Evolutionary conservation across 2,113 vertebrate species (phyloP).

Genomic region (Nanorana parkeri): DNA sequence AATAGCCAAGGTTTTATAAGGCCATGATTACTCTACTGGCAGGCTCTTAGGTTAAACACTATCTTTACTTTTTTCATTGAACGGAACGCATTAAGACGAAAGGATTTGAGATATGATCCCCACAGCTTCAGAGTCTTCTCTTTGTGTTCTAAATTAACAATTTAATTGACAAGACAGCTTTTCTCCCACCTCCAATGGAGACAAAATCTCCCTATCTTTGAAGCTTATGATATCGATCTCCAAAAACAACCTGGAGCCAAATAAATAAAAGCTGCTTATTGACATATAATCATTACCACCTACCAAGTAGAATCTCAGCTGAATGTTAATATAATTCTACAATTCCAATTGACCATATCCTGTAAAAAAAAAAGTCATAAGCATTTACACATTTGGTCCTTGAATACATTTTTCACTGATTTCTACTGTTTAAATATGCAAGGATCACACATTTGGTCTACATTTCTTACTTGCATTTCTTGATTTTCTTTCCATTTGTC

Average conservation of each 20-base stretch:
- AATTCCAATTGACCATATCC: not conserved
- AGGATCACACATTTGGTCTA: no score
- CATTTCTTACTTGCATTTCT: no score
- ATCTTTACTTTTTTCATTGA: slow-evolving; percentile 42
- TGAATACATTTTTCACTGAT: no score
- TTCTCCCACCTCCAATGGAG: slow-evolving; percentile 30
- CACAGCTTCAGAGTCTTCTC: slow-evolving; percentile 43
- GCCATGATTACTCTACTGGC: slow-evolving; percentile 38
- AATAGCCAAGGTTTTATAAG: slow-evolving; percentile 37
- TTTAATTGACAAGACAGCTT: slow-evolving; percentile 47
- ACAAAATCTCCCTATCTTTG: slow-evolving; percentile 37
- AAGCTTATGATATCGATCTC: slow-evolving; percentile 44
- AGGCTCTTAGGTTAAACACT: slow-evolving; percentile 46
- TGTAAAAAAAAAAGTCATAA: no score
- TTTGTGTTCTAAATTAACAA: slow-evolving; percentile 35
- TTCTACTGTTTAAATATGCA: no score
- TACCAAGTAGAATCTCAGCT: slow-evolving; percentile 13
- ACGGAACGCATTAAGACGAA: slow-evolving; percentile 41
- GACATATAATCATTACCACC: slow-evolving; percentile 40
- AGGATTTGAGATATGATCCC: slow-evolving; percentile 48
- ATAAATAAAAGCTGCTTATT: slow-evolving; percentile 47
- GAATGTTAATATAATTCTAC: slow-evolving; percentile 29
- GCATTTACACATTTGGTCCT: no score
- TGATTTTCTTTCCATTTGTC: no score
- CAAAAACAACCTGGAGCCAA: slow-evolving; percentile 33